phyloP scores from a whole-genome alignment of 53 echinoderm and acorn worm genomes.

The Luidia sarsii region DNA sequence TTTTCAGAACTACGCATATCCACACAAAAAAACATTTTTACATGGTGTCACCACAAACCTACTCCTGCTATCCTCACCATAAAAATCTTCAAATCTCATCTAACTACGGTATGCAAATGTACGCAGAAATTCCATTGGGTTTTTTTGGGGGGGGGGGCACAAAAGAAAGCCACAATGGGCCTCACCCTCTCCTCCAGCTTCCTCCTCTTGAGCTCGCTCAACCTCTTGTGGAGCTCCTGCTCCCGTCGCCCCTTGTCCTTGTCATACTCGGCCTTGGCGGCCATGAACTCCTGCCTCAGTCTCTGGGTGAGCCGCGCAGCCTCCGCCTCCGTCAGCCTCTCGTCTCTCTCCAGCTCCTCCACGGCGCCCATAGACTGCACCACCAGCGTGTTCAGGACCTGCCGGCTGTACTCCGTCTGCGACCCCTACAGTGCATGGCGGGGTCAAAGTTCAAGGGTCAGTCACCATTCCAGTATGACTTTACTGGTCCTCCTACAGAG shows the following conservation, averaged over 20 bases:
- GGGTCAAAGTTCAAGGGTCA: too few species aligned
- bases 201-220: slow-evolving; percentile 87
- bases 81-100: too few species aligned
- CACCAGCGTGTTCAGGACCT: slow-evolving; percentile 83
- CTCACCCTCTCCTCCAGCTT: slow-evolving; percentile 79
- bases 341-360: slow-evolving; percentile 65
- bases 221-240: slow-evolving; percentile 75
- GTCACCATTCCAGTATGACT: too few species aligned
- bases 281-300: slow-evolving; percentile 68
- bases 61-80: too few species aligned
- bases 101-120: background rate
- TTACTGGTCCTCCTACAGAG: too few species aligned
- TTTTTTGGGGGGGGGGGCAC: background rate
- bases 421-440: too few species aligned
- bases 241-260: slow-evolving; percentile 79
- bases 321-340: slow-evolving; percentile 73
- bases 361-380: slow-evolving; percentile 73
- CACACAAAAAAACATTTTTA: too few species aligned
- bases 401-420: slow-evolving; percentile 77
- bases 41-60: too few species aligned
- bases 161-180: too few species aligned
- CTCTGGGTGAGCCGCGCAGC: slow-evolving; percentile 55
- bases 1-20: too few species aligned
- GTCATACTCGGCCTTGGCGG: slow-evolving; percentile 78
- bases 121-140: background rate